Base-by-base conservation (phyloP, 1,140 invertebrate genomes). In the Drosophila baimaii region DNA sequence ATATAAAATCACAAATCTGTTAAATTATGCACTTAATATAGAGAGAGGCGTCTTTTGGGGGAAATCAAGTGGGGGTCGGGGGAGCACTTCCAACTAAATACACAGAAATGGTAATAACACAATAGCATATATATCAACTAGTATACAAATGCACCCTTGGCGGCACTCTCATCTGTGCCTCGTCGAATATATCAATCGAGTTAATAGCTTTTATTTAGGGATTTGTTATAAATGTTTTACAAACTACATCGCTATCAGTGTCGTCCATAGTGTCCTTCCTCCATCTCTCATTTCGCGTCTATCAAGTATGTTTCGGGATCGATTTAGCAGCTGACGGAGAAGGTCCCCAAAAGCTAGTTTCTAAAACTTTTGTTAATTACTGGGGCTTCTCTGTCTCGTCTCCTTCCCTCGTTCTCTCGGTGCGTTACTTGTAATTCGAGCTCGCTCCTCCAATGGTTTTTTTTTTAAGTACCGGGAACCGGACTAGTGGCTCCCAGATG, bases 161-260 rank as follows among this genome's bases (percentile, higher is more conserved):
- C 23, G 13, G 21, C 21, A n/a, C 47, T 15, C 49, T 29, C 37
- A 2, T 3, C 3, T 12, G 27, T 9, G 58, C 15, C 27, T 17
- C 1, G 44, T 5, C 25, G n/a, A 55, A 55, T 10, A 74, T 66
- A 46, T 52, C n/a, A n/a, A n/a, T n/a, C n/a, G n/a, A 54, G 37
- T 56, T 62, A 51, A 65, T 44, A 17, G 23, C n/a, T 82, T 68
- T 82, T 82, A 82, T 83, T 82, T 69, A 52, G 46, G 54, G 44
- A 63, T 49, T 66, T 74, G 13, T 75, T 77, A 80, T 68, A 77
- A 80, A 80, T 51, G 73, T 46, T 80, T 80, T 79, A 84, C 52
- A 76, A 79, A 52, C 76, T 83, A 83, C 31, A 63, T 44, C 46
- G 82, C 58, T 71, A 56, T 56, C 46, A 61, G 55, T 52, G 46